phyloP scores from a whole-genome alignment of 2,888 invertebrate genomes.

The Branchinecta sandiegonensis region DNA sequence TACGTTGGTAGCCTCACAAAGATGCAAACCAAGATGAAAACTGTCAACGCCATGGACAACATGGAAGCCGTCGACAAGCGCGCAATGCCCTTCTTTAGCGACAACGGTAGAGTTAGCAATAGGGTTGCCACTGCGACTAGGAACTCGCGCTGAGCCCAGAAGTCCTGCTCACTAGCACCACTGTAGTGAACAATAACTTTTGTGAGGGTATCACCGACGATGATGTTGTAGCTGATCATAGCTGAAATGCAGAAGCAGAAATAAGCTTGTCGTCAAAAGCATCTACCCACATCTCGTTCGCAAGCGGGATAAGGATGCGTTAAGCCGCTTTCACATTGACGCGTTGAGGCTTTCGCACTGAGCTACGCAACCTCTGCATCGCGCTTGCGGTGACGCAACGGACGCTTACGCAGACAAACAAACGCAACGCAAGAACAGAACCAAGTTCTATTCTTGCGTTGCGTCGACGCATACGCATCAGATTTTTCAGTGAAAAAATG shows the following conservation, averaged over 20 bases:
- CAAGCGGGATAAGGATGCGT: too few species aligned
- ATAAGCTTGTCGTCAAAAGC: too few species aligned
- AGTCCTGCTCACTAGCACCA: slow-evolving; percentile 40
- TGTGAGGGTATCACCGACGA: slow-evolving; percentile 69
- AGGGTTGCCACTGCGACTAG: slow-evolving; percentile 56
- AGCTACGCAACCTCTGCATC: too few species aligned
- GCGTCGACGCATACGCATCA: too few species aligned
- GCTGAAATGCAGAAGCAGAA: slow-evolving; percentile 41
- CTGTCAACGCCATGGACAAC: slow-evolving; percentile 52
- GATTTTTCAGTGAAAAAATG: too few species aligned
- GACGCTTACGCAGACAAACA: too few species aligned
- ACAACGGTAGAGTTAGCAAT: slow-evolving; percentile 58
- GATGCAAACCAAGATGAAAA: slow-evolving; percentile 52
- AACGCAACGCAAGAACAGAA: too few species aligned
- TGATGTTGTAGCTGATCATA: slow-evolving; percentile 75
- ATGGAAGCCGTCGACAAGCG: slow-evolving; percentile 53
- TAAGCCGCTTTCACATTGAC: too few species aligned
- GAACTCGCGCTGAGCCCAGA: slow-evolving; percentile 48
- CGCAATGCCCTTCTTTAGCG: slow-evolving; percentile 59
- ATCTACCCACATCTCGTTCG: too few species aligned
- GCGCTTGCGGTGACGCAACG: too few species aligned
- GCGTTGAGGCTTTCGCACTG: too few species aligned
- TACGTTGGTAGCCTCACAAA: slow-evolving; percentile 45
- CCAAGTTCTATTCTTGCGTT: too few species aligned
- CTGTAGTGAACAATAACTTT: slow-evolving; percentile 60